Percentiles rank a stretch among this genome's conserved stretches.
These are phyloP conservation scores for Drosophila asahinai DNA, from an alignment of 1,140 invertebrate genomes.

Conservation along the genomic window DNA sequence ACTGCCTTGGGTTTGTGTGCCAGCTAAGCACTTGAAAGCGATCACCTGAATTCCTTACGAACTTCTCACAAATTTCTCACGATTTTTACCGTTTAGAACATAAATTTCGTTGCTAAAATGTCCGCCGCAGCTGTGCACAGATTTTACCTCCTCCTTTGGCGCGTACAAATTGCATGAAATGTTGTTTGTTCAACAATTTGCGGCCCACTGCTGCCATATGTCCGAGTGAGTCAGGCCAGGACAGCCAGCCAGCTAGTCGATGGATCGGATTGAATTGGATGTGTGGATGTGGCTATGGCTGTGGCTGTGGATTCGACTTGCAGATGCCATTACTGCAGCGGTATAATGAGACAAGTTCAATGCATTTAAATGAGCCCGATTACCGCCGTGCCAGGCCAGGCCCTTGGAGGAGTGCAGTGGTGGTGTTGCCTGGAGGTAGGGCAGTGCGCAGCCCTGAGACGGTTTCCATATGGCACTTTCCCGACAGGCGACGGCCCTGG, in stretches of 20 bases:
- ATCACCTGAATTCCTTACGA: background rate
- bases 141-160: constrained; percentile 32
- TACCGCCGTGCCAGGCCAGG: constrained; percentile 28
- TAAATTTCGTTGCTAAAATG: background rate
- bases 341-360: constrained; percentile 55
- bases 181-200: constrained; percentile 60
- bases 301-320: constrained; percentile 23
- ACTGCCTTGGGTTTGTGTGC: background rate
- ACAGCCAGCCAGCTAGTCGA: background rate
- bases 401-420: constrained; percentile 22
- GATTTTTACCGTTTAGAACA: background rate
- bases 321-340: constrained; percentile 30
- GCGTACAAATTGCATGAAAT: constrained; percentile 64
- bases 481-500: background rate
- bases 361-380: constrained; percentile 79
- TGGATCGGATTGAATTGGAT: constrained; percentile 14
- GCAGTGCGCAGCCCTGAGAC: background rate
- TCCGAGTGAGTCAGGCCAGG: constrained; percentile 31
- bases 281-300: background rate
- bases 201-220: constrained; percentile 71
- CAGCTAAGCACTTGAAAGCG: background rate
- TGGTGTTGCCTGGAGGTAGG: background rate
- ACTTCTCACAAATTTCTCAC: background rate
- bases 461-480: constrained; percentile 44
- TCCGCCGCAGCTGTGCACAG: constrained; percentile 8